These are phyloP conservation scores for Calycopis cecrops DNA, from an alignment of 1,140 invertebrate species.

Conservation along the genomic window DNA sequence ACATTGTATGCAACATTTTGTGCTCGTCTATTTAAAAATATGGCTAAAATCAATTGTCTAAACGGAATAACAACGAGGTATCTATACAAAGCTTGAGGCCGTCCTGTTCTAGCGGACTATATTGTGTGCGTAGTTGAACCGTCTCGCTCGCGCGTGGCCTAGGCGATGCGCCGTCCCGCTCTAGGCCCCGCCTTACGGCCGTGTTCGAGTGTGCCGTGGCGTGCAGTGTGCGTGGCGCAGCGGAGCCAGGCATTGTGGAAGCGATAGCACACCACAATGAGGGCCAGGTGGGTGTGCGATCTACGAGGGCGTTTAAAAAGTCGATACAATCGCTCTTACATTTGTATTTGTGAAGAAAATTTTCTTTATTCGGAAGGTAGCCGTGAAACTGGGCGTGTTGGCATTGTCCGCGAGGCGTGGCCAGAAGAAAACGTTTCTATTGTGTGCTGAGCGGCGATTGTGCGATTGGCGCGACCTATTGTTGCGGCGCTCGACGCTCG, in stretches of 20 bases:
- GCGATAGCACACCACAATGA: conserved; percentile 59
- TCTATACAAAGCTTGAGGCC: conserved; percentile 65
- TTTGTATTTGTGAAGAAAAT: conserved; percentile 64
- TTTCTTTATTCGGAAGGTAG: conserved; percentile 56
- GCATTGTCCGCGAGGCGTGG: conserved; percentile 61
- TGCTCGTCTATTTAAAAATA: conserved; percentile 41
- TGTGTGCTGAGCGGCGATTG: conserved; percentile 41
- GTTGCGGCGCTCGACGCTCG: conserved; percentile 49
- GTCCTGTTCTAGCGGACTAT: conserved; percentile 58
- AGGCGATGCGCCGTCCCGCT: conserved; percentile 51
- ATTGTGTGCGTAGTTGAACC: conserved; percentile 47
- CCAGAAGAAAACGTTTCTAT: conserved; percentile 54
- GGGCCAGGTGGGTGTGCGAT: conserved; percentile 61
- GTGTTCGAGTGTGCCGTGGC: conserved; percentile 37
- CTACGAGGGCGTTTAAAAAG: conserved; percentile 72
- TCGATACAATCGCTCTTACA: conserved; percentile 67
- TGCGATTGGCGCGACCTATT: conserved; percentile 60
- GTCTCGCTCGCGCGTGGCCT: conserved; percentile 41
- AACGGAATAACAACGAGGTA: conserved; percentile 64
- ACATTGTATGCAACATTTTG: conserved; percentile 17
- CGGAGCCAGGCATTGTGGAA: conserved; percentile 45
- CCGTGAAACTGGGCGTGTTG: conserved; percentile 53
- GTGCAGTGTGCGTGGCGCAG: conserved; percentile 49
- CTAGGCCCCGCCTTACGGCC: conserved; percentile 59
- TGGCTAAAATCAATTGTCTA: conserved; percentile 67